Conservation (phyloP, 2,888 invertebrate genomes). For the Agrochola lychnidis region DNA sequence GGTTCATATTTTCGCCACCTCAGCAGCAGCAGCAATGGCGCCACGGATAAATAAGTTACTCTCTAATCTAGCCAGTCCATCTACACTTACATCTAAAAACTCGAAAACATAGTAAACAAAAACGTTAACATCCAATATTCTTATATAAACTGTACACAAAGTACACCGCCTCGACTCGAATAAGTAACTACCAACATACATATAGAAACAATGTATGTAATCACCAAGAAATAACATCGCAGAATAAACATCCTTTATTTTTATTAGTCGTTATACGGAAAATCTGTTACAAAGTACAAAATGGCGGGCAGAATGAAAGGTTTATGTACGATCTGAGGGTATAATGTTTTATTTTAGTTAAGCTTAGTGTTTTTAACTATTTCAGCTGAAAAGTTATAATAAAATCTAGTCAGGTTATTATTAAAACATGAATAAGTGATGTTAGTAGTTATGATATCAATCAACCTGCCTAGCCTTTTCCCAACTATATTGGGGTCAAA, state of each 20-base stretch:
- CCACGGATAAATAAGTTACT: background rate
- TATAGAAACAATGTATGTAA: conserved; percentile 57
- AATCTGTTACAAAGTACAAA: conserved; percentile 52
- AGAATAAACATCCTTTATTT: conserved; percentile 63
- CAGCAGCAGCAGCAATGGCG: too few relatives aligned
- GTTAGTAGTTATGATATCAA: too few relatives aligned
- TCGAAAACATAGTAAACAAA: background rate
- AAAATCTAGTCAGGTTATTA: too few relatives aligned
- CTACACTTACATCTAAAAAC: background rate
- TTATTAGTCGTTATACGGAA: conserved; percentile 59
- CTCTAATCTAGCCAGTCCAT: background rate
- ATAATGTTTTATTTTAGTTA: conserved; percentile 3
- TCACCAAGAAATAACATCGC: conserved; percentile 47
- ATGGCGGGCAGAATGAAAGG: conserved; percentile 33
- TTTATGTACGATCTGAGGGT: conserved; percentile 12
- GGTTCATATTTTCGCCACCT: too few relatives aligned
- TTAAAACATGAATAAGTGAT: too few relatives aligned
- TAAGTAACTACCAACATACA: conserved; percentile 3
- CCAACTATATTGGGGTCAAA: too few relatives aligned
- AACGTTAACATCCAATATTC: conserved; percentile 2
- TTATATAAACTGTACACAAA: conserved; percentile 36
- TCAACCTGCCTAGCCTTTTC: too few relatives aligned
- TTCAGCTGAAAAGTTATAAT: background rate
- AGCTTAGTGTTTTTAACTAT: background rate
- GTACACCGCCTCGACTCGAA: background rate